Evolutionary conservation across 2,888 invertebrate genomes (phyloP).

Genomic region (Eubasilissa splendida): DNA sequence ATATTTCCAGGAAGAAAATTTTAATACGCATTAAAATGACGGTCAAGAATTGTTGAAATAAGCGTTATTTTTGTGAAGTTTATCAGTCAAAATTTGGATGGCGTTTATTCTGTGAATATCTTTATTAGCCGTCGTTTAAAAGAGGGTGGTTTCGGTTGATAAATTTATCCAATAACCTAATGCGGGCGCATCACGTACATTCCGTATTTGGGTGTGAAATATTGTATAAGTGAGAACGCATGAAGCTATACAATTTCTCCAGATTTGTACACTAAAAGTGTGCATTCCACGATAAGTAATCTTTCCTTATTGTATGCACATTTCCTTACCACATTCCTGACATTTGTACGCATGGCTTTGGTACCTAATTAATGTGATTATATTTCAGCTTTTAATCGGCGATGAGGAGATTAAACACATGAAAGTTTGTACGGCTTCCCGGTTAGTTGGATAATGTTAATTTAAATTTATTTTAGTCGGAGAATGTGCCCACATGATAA

Average conservation of each 20-base stretch:
- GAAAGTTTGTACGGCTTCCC: constrained; percentile 11
- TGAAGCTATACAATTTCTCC: constrained; percentile 6
- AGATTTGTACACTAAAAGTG: neutral
- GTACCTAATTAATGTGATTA: neutral
- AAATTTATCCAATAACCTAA: constrained; percentile 33
- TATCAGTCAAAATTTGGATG: constrained; percentile 2
- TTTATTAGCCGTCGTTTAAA: constrained; percentile 6
- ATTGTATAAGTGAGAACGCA: constrained; percentile 16
- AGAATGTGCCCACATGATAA: too few relatives aligned
- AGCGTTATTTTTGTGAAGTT: constrained; percentile 20
- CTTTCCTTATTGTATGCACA: neutral
- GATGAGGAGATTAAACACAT: neutral
- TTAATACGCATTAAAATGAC: constrained; percentile 37
- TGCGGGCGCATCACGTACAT: constrained; percentile 40
- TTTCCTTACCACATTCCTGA: neutral
- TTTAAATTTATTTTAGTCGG: neutral
- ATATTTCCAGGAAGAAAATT: constrained; percentile 40
- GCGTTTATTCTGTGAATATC: neutral
- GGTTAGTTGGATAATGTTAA: constrained; percentile 11
- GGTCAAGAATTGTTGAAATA: neutral
- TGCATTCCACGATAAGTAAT: constrained; percentile 1
- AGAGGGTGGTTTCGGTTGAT: constrained; percentile 21
- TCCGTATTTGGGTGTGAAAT: constrained; percentile 35
- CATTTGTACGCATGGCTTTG: constrained; percentile 10
- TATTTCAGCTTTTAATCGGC: neutral